phyloP scores from a whole-genome alignment of 2,888 invertebrate species.

The Argyresthia albistria region DNA sequence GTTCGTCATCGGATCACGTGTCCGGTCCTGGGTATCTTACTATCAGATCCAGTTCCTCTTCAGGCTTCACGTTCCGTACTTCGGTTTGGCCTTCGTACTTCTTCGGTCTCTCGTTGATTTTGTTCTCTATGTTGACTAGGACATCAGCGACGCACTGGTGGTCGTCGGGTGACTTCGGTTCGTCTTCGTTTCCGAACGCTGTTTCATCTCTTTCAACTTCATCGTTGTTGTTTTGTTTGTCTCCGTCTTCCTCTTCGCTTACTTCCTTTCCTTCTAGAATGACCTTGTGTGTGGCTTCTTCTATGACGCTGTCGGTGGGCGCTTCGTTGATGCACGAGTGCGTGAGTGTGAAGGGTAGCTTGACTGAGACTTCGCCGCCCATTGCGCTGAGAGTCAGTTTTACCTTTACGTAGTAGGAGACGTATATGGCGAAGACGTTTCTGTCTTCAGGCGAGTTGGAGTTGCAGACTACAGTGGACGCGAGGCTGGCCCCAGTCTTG shows the following conservation, averaged over 20 bases:
- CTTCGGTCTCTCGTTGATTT: constrained; percentile 46
- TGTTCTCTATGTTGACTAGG: constrained; percentile 58
- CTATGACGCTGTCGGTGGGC: constrained; percentile 64
- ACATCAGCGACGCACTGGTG: constrained; percentile 54
- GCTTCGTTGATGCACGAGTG: constrained; percentile 80
- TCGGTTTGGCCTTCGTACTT: constrained; percentile 47
- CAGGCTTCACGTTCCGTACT: constrained; percentile 42
- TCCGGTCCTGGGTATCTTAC: constrained; percentile 61
- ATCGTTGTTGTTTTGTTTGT: constrained; percentile 48
- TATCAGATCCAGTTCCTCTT: constrained; percentile 62
- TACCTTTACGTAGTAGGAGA: constrained; percentile 92
- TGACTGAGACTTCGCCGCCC: constrained; percentile 85
- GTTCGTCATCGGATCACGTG: constrained; percentile 66
- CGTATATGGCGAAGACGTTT: constrained; percentile 92
- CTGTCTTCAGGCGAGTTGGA: constrained; percentile 78
- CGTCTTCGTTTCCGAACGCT: constrained; percentile 30
- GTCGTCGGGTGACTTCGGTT: constrained; percentile 44
- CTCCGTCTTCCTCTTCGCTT: constrained; percentile 48
- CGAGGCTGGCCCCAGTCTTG: constrained; percentile 75
- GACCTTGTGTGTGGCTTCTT: constrained; percentile 60
- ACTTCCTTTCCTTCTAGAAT: constrained; percentile 61
- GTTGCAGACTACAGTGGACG: constrained; percentile 72
- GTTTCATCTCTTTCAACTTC: constrained; percentile 24
- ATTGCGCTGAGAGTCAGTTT: constrained; percentile 86
- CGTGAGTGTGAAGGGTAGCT: constrained; percentile 85